Base-by-base conservation (phyloP, 2,113 vertebrate species). In the Anarrhichthys ocellatus region DNA sequence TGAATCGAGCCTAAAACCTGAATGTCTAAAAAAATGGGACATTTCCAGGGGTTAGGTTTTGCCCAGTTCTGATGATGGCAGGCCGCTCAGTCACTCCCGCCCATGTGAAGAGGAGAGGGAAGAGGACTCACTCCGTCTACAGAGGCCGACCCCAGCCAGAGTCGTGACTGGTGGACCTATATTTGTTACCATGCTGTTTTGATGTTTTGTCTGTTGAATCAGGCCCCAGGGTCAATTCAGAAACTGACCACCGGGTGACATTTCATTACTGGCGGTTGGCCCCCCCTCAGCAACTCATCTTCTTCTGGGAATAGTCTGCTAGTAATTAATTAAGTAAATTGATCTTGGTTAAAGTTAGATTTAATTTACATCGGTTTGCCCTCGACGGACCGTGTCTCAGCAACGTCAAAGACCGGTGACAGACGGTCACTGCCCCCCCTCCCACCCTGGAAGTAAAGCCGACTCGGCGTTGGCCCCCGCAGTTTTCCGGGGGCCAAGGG, bases 61-160 rank as follows among this genome's bases (percentile, higher is more conserved):
- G 65, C 77, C 48, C 42, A 32, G 40, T 66, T 81, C 84, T 76
- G 80, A 73, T 80, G 78, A 78, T 86, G 87, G 86, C 84, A 84
- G 77, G 80, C 80, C 84, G 71, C 81, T 91, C 81, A 56, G 73
- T 88, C 75, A 62, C 75, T 84, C 27, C 82, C 52, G 69, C 90
- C 88, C 84, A 88, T 82, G 8, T 78, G 76, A 59, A 83, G 62
- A 44, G 82, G 32, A 59, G 82, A 88, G 83, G 68, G 67, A 40
- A 72, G 82, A 66, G 59, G 46, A 81, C 90, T 88, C 84, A 80
- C 90, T 89, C 76, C 83, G 9, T 24, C 9, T 90, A 85, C 85
- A 83, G 88, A 87, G 86, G 87, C 83, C 58, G 90, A 77, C 71
- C 54, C 32, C 40, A 87, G 87, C 81, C 86, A 27, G 68, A 89